Evolutionary conservation across 2,888 invertebrate genomes (phyloP), one percentile per base, ranked within the genome.

Genomic region (Exephanes ischioxanthus): DNA sequence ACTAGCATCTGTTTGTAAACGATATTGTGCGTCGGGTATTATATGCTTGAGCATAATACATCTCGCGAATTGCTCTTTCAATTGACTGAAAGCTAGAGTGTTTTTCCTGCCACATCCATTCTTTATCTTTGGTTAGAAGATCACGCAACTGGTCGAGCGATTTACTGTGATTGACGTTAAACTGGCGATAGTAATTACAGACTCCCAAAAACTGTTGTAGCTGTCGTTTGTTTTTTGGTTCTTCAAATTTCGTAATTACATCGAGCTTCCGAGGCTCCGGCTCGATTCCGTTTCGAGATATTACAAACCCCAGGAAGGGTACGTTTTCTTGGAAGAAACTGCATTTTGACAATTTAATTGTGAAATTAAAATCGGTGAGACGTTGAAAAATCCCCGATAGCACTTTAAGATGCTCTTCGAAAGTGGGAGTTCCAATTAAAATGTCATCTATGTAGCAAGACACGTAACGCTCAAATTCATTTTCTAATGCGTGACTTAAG

Each of bases 391-490:
- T 37, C 37, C 37, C 37, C 37, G 37, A 37, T 7, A 37, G 37
- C 37, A 37, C 37, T 5, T 7, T n/a, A 0, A 53, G 16, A n/a
- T n/a, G 14, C 9, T 5, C 33, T 5, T 33, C 33, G 33, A 33
- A 33, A 2, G 33, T 33, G 4, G 33, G 33, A 33, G 33, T 33
- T 33, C 33, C 33, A 33, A 33, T 33, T 5, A 33, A 33, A 33
- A 33, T 33, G 33, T 33, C 33, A 33, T 33, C 33, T 33, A 33
- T 33, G 5, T 33, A 33, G 33, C 33, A 33, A 4, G 33, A 33
- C 5, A 33, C 33, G 33, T 33, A 5, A 33, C 33, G 5, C 5
- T 33, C 33, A 33, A 33, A 33, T 45, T 89, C 88, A 3, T 82
- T 80, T 7, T 33, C 33, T 33, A 33, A 33, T 5, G 33, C 33